Evolutionary conservation across 2,113 vertebrate genomes (phyloP).

Genomic region (Eurypyga helias): DNA sequence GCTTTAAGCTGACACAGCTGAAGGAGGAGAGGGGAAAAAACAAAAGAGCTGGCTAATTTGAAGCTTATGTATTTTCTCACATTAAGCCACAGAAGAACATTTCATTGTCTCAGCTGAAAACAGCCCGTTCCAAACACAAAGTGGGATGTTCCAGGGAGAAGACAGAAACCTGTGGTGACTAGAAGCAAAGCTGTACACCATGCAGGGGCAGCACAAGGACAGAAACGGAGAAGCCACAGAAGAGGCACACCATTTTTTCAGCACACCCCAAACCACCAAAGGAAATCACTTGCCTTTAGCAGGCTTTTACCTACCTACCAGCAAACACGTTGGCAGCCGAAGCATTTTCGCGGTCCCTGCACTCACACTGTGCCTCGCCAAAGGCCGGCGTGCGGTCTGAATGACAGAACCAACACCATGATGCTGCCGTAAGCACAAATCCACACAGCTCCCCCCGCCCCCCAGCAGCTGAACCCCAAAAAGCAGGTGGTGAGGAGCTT

Average conservation of each 20-base stretch:
- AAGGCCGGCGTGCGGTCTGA: neutral
- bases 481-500: slow-evolving; percentile 35
- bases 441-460: neutral
- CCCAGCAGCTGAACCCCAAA: slow-evolving; percentile 21
- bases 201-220: neutral
- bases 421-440: neutral
- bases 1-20: neutral
- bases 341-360: accelerated
- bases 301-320: neutral
- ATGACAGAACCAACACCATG: accelerated
- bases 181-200: neutral
- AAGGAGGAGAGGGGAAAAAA: accelerated
- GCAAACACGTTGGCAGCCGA: accelerated
- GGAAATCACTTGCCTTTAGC: neutral
- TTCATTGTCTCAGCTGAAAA: neutral
- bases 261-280: neutral
- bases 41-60: neutral
- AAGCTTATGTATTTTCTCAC: neutral
- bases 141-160: neutral
- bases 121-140: neutral
- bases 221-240: neutral
- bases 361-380: neutral
- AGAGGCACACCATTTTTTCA: neutral
- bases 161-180: neutral
- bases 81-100: neutral